Conservation (phyloP, 2,888 invertebrate genomes). For the Oscheius sp. region DNA sequence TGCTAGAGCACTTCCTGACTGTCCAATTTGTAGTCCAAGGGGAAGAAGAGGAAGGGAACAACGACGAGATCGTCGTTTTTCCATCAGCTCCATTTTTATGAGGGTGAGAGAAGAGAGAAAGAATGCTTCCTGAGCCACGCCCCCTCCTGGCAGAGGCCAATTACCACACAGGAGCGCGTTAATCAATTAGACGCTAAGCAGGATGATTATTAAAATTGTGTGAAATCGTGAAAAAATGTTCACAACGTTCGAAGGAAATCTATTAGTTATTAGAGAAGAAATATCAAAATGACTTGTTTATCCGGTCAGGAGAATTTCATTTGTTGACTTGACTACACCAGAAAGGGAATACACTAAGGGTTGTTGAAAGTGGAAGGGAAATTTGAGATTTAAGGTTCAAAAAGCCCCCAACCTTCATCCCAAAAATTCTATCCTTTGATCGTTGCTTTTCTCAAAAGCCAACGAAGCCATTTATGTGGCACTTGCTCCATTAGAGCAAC, state of each 20-base stretch:
- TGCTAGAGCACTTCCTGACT: conserved; percentile 24
- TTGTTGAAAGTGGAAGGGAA: no score
- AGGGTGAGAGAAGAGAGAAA: neutral
- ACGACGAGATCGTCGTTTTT: conserved; percentile 33
- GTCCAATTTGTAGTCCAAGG: conserved; percentile 22
- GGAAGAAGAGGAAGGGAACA: conserved; percentile 40
- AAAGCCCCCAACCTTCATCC: no score
- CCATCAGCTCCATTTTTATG: conserved; percentile 1
- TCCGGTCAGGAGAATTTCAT: no score
- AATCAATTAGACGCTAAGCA: conserved; percentile 34
- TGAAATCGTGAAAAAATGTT: neutral
- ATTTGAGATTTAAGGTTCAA: no score
- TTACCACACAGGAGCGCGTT: conserved; percentile 31
- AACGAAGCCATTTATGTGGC: neutral
- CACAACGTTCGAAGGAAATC: neutral
- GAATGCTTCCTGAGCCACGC: conserved; percentile 5
- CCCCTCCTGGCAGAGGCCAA: conserved; percentile 30
- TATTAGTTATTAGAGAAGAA: no score
- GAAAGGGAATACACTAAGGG: no score
- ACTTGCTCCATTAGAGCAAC: neutral
- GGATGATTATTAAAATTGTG: conserved; percentile 27
- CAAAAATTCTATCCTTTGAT: no score
- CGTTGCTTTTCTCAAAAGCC: neutral
- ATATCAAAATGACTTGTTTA: no score
- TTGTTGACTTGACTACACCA: no score